Evolutionary conservation across 2,888 invertebrate species (phyloP), one percentile per base, ranked within the genome.

Genomic region (Drosophila falleni): DNA sequence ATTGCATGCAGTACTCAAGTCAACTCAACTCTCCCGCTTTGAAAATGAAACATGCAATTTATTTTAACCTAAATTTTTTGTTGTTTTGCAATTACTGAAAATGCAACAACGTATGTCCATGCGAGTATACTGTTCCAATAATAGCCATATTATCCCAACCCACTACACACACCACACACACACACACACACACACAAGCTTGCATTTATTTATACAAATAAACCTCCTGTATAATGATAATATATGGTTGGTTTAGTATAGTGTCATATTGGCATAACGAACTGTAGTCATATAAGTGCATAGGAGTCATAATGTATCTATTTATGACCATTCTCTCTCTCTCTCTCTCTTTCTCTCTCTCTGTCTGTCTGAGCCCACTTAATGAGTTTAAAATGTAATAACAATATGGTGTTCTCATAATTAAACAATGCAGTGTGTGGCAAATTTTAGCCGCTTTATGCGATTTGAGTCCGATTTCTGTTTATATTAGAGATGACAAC

Each of bases 21-120:
- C 39, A 15, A 54, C 39, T 39, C 10, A 15, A 53, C 15, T 37
- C 23, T 26, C n/a, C n/a, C 37, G 49, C 47, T 54, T 26, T 19
- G 41, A 62, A 66, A 75, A 71, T 59, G 79, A 71, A 87, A 83
- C 87, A 81, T 81, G 81, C 71, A 82, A 88, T 84, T 84, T 81
- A 74, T 81, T 80, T 75, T 80, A 87, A 80, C 85, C 85, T 71
- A 81, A 80, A 87, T 85, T 80, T 58, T 56, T 64, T 44, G 42
- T 67, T 44, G 46, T 67, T 66, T 71, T 54, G 63, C 80, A 66
- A 70, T 78, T 60, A 59, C 61, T 58, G 42, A 13, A 56, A 71
- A 63, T 54, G 56, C 42, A 42, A 53, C 51, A 56, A 53, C 37
- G 33, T 53, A 55, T n/a, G n/a, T n/a, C n/a, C 61, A 55, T 60